phyloP scores from a whole-genome alignment of 2,797 vertebrate species.

The Enteromius mattozi region DNA sequence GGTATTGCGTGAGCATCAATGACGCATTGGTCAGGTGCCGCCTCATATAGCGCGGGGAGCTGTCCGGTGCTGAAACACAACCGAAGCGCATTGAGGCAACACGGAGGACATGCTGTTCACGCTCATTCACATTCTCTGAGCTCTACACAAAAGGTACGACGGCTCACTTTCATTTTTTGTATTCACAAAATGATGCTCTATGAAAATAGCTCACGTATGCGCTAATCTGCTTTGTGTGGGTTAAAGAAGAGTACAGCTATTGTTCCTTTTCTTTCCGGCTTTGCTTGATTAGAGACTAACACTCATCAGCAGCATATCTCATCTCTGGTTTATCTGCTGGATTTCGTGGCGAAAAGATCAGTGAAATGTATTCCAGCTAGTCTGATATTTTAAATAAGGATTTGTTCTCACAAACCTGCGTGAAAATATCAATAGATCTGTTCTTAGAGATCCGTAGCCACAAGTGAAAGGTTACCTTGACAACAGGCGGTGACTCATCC shows the following conservation, averaged over 20 bases:
- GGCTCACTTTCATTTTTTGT: background rate
- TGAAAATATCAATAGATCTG: constrained; percentile 29
- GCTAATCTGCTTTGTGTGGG: background rate
- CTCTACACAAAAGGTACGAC: constrained; percentile 76
- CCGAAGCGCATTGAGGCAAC: constrained; percentile 61
- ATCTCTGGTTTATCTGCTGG: background rate
- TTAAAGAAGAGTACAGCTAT: background rate
- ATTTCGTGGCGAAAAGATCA: background rate
- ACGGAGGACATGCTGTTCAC: constrained; percentile 74
- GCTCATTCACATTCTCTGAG: constrained; percentile 72
- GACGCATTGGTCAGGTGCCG: constrained; percentile 81
- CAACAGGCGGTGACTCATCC: constrained; percentile 80
- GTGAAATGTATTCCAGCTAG: background rate
- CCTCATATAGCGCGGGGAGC: constrained; percentile 80
- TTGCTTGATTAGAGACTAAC: constrained; percentile 3
- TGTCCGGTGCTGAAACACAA: constrained; percentile 82
- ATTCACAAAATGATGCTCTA: background rate
- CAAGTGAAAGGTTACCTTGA: constrained; percentile 75
- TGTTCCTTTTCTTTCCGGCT: background rate
- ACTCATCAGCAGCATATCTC: background rate
- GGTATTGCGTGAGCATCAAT: constrained; percentile 69
- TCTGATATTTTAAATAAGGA: background rate
- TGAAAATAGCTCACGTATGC: background rate
- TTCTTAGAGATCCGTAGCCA: constrained; percentile 50
- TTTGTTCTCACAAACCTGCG: background rate